phyloP scores from a whole-genome alignment of 1,140 invertebrate species.

The Caenorhabditis briggsae region DNA sequence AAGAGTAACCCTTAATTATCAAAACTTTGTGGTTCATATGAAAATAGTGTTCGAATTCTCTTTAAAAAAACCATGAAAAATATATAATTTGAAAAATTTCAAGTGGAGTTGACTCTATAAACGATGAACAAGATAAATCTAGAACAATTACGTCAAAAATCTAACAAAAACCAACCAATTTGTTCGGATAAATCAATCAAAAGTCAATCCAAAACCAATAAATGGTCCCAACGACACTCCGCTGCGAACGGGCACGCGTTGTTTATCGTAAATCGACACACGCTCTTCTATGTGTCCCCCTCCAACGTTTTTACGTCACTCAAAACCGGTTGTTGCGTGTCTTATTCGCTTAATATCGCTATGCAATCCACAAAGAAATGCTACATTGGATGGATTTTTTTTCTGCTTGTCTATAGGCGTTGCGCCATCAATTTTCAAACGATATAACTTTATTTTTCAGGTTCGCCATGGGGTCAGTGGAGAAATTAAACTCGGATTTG shows the following conservation, averaged over 20 bases:
- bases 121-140: too few species aligned
- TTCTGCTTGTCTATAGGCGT: too few species aligned
- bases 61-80: too few species aligned
- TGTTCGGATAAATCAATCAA: neutral
- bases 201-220: neutral
- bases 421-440: neutral
- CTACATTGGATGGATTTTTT: constrained; percentile 23
- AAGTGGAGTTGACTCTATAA: too few species aligned
- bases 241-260: neutral
- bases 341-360: constrained; percentile 28
- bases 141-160: too few species aligned
- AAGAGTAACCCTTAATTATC: neutral
- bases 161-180: neutral
- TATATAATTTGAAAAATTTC: too few species aligned
- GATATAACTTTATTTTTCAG: constrained; percentile 2
- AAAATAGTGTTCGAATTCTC: too few species aligned
- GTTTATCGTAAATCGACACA: constrained; percentile 43
- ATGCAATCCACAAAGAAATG: constrained; percentile 37
- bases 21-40: too few species aligned
- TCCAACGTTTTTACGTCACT: constrained; percentile 20
- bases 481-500: constrained; percentile 44
- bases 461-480: neutral
- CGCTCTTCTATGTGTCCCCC: neutral
- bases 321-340: constrained; percentile 36
- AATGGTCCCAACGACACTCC: constrained; percentile 30